Evolutionary conservation across 2,888 invertebrate genomes (phyloP).

Genomic region (Lasioglossum calceatum): DNA sequence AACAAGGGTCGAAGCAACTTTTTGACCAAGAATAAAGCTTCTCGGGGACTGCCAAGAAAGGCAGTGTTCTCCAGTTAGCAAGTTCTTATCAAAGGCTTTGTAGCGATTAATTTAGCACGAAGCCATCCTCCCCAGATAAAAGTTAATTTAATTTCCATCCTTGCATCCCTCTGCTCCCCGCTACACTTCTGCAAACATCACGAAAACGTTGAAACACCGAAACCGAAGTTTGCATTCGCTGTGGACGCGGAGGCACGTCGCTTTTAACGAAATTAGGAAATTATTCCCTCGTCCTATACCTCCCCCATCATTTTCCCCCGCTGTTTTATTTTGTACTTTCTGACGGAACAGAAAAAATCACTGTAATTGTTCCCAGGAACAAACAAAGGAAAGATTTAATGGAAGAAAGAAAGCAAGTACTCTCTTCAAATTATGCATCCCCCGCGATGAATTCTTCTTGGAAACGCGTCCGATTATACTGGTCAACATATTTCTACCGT

Average conservation of each 20-base stretch:
- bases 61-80: conserved; percentile 27
- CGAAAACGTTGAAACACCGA: conserved; percentile 25
- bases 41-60: conserved; percentile 31
- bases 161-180: conserved; percentile 41
- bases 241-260: background rate
- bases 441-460: conserved; percentile 11
- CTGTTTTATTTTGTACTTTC: conserved; percentile 10
- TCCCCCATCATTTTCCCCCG: too few relatives aligned
- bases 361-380: conserved; percentile 20
- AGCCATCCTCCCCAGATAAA: conserved; percentile 32
- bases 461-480: background rate
- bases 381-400: conserved; percentile 14
- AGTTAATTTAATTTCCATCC: conserved; percentile 72
- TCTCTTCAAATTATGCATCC: conserved; percentile 24
- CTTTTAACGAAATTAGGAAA: conserved; percentile 37
- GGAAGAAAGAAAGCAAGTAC: conserved; percentile 10
- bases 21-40: conserved; percentile 25
- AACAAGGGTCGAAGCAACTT: conserved; percentile 37
- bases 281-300: conserved; percentile 1
- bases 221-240: conserved; percentile 6
- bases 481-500: background rate
- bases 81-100: conserved; percentile 56
- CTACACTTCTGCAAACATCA: background rate
- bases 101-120: conserved; percentile 66
- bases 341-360: conserved; percentile 13